Evolutionary conservation across 2,797 vertebrate genomes (phyloP).

Genomic region (Platyrinchus mystaceus): DNA sequence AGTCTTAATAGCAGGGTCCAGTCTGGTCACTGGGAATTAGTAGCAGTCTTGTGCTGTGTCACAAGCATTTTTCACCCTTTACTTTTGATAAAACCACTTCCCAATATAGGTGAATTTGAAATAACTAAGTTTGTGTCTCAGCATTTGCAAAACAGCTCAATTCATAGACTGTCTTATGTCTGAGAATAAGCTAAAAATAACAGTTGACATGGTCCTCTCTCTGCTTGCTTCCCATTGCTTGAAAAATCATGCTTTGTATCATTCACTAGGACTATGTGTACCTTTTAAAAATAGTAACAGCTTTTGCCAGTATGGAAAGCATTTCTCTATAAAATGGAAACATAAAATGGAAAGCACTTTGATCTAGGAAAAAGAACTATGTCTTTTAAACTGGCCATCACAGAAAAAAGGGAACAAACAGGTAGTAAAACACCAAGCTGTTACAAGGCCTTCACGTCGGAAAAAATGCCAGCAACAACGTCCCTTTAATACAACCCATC

Average conservation of each 20-base stretch:
- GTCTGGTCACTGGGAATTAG: background rate
- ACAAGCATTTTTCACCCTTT: background rate
- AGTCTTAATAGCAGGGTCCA: background rate
- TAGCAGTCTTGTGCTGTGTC: background rate
- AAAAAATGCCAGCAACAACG: accelerated
- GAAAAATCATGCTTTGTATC: background rate
- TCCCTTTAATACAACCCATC: background rate
- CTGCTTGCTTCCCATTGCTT: background rate
- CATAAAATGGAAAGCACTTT: background rate
- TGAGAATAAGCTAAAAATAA: background rate
- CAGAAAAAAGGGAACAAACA: background rate
- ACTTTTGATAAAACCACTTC: background rate
- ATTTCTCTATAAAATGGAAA: conserved; percentile 4
- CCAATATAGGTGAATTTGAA: background rate
- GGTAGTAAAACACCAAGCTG: background rate
- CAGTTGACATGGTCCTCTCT: background rate
- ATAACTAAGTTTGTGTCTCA: background rate
- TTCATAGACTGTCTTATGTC: background rate
- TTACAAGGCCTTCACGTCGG: background rate
- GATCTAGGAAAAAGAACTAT: background rate
- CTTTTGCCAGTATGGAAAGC: conserved; percentile 1
- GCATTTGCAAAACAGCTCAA: background rate
- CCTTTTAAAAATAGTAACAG: conserved; percentile 32
- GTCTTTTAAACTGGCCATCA: background rate
- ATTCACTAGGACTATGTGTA: background rate